Evolutionary conservation across 2,888 invertebrate genomes (phyloP).

Genomic region (Lypha dubia): DNA sequence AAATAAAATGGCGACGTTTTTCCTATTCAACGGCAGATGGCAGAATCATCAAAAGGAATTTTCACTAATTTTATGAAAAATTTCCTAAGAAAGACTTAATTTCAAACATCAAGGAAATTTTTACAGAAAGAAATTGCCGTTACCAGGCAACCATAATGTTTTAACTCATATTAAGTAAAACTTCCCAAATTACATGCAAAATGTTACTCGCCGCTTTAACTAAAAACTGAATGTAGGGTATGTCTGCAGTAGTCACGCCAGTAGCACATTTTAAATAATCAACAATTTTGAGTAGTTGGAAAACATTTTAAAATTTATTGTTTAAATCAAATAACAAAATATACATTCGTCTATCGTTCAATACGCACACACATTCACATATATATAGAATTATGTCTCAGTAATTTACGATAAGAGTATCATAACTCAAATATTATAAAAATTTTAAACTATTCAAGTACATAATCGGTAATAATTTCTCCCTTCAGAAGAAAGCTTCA

Average conservation of each 20-base stretch:
- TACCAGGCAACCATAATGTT: no score
- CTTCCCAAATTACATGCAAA: not conserved
- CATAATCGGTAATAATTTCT: no score
- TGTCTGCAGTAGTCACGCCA: not conserved
- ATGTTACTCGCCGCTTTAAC: not conserved
- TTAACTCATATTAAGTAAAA: no score
- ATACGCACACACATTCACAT: not conserved
- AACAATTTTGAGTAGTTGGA: not conserved
- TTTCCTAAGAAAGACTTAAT: no score
- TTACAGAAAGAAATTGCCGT: no score
- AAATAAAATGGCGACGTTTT: no score
- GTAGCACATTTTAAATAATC: conserved; percentile 43
- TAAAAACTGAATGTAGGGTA: conserved; percentile 11
- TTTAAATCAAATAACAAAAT: not conserved
- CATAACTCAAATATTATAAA: not conserved
- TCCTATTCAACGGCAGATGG: no score
- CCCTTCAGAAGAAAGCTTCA: no score
- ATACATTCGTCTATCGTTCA: no score
- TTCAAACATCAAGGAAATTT: no score
- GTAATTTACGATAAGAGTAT: not conserved
- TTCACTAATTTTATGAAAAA: no score
- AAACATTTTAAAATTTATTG: not conserved
- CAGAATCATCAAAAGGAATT: no score
- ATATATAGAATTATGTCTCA: not conserved
- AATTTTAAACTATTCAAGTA: not conserved